phyloP scores from a whole-genome alignment of 2,113 vertebrate genomes.

The Oreochromis niloticus region DNA sequence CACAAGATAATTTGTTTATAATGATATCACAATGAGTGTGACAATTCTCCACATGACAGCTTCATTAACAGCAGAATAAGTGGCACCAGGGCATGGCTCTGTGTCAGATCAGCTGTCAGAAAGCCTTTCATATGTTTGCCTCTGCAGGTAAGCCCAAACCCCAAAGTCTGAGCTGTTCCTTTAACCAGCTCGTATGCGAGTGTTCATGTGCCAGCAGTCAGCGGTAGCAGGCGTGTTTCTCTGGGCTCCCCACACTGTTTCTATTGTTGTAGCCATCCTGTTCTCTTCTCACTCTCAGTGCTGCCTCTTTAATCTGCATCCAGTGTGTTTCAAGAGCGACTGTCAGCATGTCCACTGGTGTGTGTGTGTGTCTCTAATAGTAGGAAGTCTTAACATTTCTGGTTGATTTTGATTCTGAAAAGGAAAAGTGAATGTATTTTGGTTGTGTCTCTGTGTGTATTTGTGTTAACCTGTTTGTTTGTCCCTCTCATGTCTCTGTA shows the following conservation, averaged over 20 bases:
- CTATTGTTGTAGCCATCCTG: constrained; percentile 54
- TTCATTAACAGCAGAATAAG: background rate
- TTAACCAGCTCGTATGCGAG: constrained; percentile 6
- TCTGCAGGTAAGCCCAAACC: background rate
- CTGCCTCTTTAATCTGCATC: constrained; percentile 37
- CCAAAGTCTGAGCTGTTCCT: background rate
- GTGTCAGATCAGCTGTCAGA: background rate
- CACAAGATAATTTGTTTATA: background rate
- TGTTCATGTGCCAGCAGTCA: constrained; percentile 39
- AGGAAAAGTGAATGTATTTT: background rate
- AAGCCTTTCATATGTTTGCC: background rate
- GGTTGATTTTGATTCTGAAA: background rate
- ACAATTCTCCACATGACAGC: background rate
- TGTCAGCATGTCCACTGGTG: background rate
- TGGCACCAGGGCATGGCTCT: background rate
- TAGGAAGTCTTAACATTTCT: background rate
- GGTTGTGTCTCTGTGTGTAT: constrained; percentile 1
- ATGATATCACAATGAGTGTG: background rate
- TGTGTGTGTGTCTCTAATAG: background rate
- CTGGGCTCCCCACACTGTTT: constrained; percentile 48
- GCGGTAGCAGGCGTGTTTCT: constrained; percentile 27
- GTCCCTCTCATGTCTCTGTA: constrained; percentile 61
- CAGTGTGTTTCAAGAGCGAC: background rate
- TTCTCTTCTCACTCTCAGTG: constrained; percentile 7
- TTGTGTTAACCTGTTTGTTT: constrained; percentile 58